Evolutionary conservation across 2,888 invertebrate species (phyloP), one percentile per base, ranked within the genome.

Genomic region (Thera obeliscata): DNA sequence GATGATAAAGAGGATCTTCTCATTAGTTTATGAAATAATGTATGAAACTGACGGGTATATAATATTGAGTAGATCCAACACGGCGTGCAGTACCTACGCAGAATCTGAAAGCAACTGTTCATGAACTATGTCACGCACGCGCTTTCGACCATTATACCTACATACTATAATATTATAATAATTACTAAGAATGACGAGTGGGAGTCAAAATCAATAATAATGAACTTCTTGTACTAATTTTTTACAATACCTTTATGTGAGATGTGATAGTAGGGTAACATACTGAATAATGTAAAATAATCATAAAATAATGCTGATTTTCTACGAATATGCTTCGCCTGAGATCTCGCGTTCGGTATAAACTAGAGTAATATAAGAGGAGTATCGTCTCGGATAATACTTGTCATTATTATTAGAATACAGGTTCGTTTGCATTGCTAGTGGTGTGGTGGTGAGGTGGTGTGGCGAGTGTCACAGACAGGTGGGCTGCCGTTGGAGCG

Each of bases 261-360:
- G 81, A 88, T 87, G 87, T 89, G 88, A 89, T 89, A 87, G 84
- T 89, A 88, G 86, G 74, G 76, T 85, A 82, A 85, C 79, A 76
- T 80, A 78, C 81, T 64, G 54, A 69, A 65, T 67, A 66, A 64
- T 56, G 61, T 73, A 77, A 78, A 74, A 77, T 81, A 79, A 74
- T 76, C 73, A 76, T 80, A 79, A 79, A 78, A 73, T 76, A 77
- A 75, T 72, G 78, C 81, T 78, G 81, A 70, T 82, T 85, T 84
- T 82, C 67, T 82, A 86, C 84, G 66, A 76, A 76, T 78, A 75
- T 75, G 86, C 85, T 87, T 81, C 77, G 85, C 82, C 81, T 81
- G 36, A 64, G 59, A 66, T 56, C 50, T 65, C 65, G 59, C 58
- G 62, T 58, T 56, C 46, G 54, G 46, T 52, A 41, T 22, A 57